Conservation (phyloP, 1,140 invertebrate species). For the Drosophila ercepeae region DNA sequence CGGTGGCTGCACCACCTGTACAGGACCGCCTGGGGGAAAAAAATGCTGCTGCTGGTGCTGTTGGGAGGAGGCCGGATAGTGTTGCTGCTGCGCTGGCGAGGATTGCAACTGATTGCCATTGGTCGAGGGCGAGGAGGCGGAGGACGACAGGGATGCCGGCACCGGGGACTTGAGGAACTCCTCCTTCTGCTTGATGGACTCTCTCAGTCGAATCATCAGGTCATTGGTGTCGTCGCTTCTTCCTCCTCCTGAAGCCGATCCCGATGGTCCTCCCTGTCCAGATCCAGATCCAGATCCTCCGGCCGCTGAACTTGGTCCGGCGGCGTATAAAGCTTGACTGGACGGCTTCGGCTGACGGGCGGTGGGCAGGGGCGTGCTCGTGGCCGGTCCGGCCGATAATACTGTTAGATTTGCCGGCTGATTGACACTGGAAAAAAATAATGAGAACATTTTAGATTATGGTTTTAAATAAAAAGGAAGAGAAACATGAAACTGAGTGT, state of each 20-base stretch:
- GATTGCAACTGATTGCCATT: constrained; percentile 59
- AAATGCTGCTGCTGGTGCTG: constrained; percentile 79
- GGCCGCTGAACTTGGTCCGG: constrained; percentile 3
- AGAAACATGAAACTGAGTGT: too few species aligned
- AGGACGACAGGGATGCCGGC: constrained; percentile 44
- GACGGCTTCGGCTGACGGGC: constrained; percentile 60
- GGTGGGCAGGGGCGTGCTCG: constrained; percentile 55
- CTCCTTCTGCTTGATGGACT: constrained; percentile 94
- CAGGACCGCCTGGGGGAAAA: constrained; percentile 45
- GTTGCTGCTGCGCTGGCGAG: constrained; percentile 44
- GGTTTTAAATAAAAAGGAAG: too few species aligned
- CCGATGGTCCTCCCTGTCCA: constrained; percentile 14
- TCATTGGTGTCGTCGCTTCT: constrained; percentile 77
- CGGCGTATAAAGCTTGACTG: constrained; percentile 59
- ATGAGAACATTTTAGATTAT: not conserved
- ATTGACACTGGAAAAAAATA: constrained; percentile 58
- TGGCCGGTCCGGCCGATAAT: constrained; percentile 67
- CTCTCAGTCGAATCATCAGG: constrained; percentile 85
- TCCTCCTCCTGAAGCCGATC: constrained; percentile 12
- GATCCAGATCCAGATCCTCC: not conserved
- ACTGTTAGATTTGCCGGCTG: constrained; percentile 82
- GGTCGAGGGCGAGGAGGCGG: constrained; percentile 18
- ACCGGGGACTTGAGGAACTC: constrained; percentile 92
- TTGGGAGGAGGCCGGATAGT: constrained; percentile 17
- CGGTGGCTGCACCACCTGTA: constrained; percentile 21